Evolutionary conservation across 2,113 vertebrate species (phyloP), one percentile per base, ranked within the genome.

Genomic region (Psittacara wagleri): DNA sequence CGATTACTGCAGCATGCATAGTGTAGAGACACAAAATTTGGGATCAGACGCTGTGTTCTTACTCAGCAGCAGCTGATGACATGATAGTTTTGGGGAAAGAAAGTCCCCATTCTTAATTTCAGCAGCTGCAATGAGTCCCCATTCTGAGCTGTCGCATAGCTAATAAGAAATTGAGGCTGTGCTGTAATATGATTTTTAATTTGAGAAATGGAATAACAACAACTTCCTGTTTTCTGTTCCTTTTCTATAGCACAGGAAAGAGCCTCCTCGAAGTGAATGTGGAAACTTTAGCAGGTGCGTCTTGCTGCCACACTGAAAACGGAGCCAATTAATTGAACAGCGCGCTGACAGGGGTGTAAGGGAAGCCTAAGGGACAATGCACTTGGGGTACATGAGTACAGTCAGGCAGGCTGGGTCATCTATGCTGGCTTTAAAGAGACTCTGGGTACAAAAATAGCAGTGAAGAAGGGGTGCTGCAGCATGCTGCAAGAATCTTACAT

Each of bases 231-330:
- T 92, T 69, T 61, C 77, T 95, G 44, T 89, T 86, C 82, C 94
- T n/a, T 89, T 22, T 92, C 91, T 97, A 20, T 46, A 98, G 98
- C 86, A 74, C 67, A 31, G 83, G 95, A 80, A 84, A 54, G 10
- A 63, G 46, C 46, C 51, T 86, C 19, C 87, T 61, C 68, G 92
- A 95, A 77, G 13, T 25, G 11, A 97, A 75, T 64, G 4, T 90
- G 95, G 92, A 54, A 85, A 67, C 94, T 55, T 79, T 97, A 75
- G 90, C 97, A 92, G 98, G 98, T 98, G 87, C n/a, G 94, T 94
- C 19, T 95, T 90, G 23, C 59, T 61, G 31, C 70, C 43, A 63
- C n/a, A 24, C 23, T 76, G 57, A 81, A 93, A 75, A 48, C 48
- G 5, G 6, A 55, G 55, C 13, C 74, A 54, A 57, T 29, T 19